Evolutionary conservation across 2,888 invertebrate genomes (phyloP).

Genomic region (Chirona hameri): DNA sequence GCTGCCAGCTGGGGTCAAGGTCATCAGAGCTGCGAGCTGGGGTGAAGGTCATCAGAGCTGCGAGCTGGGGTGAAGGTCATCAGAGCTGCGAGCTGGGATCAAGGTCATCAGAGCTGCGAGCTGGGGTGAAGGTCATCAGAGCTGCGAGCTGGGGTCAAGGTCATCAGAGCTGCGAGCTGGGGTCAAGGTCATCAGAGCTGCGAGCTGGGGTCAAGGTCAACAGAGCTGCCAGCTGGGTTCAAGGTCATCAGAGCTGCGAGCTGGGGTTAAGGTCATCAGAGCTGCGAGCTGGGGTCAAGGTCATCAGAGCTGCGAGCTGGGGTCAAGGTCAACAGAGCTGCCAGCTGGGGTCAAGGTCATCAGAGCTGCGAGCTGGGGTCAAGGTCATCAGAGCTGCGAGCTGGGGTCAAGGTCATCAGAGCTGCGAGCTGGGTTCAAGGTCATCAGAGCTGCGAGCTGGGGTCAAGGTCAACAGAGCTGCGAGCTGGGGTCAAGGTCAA

Average conservation of each 20-base stretch:
- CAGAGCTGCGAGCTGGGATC: not conserved
- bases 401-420: not conserved
- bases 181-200: constrained; percentile 1
- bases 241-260: not conserved
- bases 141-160: not conserved
- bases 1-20: not conserved
- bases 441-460: not conserved
- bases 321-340: not conserved
- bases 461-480: not conserved
- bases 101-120: not conserved
- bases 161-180: not conserved
- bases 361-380: not conserved
- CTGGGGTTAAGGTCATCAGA: not conserved
- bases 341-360: not conserved
- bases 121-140: not conserved
- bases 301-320: too few species aligned
- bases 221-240: not conserved
- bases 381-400: not conserved
- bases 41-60: not conserved
- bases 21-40: not conserved
- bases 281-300: not conserved
- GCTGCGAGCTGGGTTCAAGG: not conserved
- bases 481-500: not conserved
- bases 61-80: not conserved
- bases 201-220: not conserved